phyloP scores from a whole-genome alignment of 2,113 vertebrate species.

The Phaethornis superciliosus region DNA sequence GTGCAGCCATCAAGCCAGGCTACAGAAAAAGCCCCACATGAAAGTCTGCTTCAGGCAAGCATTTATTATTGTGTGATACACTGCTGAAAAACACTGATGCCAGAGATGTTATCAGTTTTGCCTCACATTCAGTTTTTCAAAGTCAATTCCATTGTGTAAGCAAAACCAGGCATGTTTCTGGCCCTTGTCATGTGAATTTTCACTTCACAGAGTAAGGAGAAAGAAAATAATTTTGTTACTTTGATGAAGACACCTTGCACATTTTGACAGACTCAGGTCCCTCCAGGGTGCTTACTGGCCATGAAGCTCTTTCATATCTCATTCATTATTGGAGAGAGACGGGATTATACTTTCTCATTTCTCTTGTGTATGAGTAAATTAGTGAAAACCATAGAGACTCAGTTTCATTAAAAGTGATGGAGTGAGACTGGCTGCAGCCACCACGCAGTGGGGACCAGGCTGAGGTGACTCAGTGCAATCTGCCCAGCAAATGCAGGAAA shows the following conservation, averaged over 20 bases:
- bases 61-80: slow-evolving; percentile 14
- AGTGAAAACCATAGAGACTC: slow-evolving; percentile 68
- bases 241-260: slow-evolving; percentile 63
- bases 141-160: slow-evolving; percentile 47
- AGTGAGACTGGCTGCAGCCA: slow-evolving; percentile 65
- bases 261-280: slow-evolving; percentile 70
- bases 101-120: slow-evolving; percentile 36
- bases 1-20: not conserved
- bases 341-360: slow-evolving; percentile 69
- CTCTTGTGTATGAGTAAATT: slow-evolving; percentile 70
- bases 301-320: slow-evolving; percentile 76
- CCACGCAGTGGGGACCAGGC: slow-evolving; percentile 34
- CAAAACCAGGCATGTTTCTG: slow-evolving; percentile 43
- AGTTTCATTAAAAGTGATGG: slow-evolving; percentile 75
- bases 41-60: not conserved
- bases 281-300: slow-evolving; percentile 74
- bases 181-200: slow-evolving; percentile 53
- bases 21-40: not conserved
- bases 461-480: slow-evolving; percentile 64
- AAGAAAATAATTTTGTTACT: slow-evolving; percentile 65
- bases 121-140: not conserved
- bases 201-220: slow-evolving; percentile 30
- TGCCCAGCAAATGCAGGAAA: slow-evolving; percentile 12
- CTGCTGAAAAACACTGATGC: slow-evolving; percentile 1
- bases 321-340: slow-evolving; percentile 71